Base-by-base conservation (phyloP, 2,113 vertebrate species). In the Scopus umbretta region DNA sequence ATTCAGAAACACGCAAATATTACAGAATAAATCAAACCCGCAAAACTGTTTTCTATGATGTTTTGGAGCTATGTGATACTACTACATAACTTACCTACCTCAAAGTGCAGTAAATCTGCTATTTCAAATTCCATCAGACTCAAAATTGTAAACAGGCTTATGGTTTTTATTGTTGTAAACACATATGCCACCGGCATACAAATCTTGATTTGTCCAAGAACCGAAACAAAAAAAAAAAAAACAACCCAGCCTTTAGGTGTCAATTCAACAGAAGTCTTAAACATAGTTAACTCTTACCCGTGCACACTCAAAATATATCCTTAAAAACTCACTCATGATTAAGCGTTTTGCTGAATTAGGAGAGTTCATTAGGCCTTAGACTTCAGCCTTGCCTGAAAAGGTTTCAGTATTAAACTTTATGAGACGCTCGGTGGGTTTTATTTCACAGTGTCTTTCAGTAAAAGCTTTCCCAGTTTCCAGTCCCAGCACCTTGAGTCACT, bases 81-180 rank as follows among this genome's bases (percentile, higher is more conserved):
- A 32, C 49, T 75, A 56, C 65, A 61, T 65, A 73, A 84, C n/a
- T 83, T 58, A 76, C 52, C 72, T 66, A 56, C 86, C 92, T 94
- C 74, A 82, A 86, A 94, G 80, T 59, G 53, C 38, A 89, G 26
- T 32, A 58, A 62, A 92, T 53, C 50, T 89, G 36, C 71, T 92
- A 50, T 86, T 96, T 91, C 63, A 87, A 74, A 83, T 94, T 81
- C 76, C 30, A n/a, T 67, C 73, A 92, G 73, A 68, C 73, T 92
- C 86, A 81, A 72, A 86, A 92, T 10, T 87, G 72, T 90, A 94
- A 91, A 91, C 55, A 84, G 75, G 49, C 29, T 86, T 63, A 58
- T 27, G 76, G 18, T 12, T 80, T 92, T 90, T 91, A 92, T 74
- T 92, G 62, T 42, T 81, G 49, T 59, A 92, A 96, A 95, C 70